These are phyloP conservation scores for Myrmecophaga tridactyla DNA, from an alignment of 2,113 vertebrate genomes.

Conservation along the genomic window DNA sequence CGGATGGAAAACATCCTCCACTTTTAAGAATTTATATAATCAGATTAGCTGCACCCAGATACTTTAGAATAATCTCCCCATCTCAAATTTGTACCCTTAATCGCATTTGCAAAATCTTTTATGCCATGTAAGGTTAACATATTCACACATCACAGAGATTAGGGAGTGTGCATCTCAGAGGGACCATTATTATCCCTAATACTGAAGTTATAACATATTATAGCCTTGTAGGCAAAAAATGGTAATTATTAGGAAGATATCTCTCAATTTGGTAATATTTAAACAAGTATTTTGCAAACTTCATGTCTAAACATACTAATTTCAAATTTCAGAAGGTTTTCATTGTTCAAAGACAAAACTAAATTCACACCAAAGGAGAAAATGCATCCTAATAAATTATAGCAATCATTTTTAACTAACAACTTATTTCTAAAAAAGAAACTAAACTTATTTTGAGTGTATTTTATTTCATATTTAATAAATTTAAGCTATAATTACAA, in stretches of 20 bases:
- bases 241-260: background rate
- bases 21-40: background rate
- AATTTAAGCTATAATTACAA: background rate
- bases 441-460: background rate
- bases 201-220: no score
- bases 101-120: background rate
- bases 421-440: background rate
- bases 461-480: background rate
- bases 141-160: background rate
- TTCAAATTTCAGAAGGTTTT: background rate
- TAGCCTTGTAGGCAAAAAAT: no score
- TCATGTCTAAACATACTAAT: background rate
- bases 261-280: background rate
- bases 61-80: background rate
- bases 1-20: background rate
- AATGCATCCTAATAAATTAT: background rate
- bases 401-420: background rate
- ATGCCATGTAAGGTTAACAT: background rate
- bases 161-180: background rate
- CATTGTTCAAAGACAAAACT: background rate
- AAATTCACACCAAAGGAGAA: background rate
- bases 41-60: background rate
- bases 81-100: background rate
- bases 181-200: background rate
- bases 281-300: background rate